Base-by-base conservation (phyloP, 2,113 vertebrate genomes). In the Perca flavescens region DNA sequence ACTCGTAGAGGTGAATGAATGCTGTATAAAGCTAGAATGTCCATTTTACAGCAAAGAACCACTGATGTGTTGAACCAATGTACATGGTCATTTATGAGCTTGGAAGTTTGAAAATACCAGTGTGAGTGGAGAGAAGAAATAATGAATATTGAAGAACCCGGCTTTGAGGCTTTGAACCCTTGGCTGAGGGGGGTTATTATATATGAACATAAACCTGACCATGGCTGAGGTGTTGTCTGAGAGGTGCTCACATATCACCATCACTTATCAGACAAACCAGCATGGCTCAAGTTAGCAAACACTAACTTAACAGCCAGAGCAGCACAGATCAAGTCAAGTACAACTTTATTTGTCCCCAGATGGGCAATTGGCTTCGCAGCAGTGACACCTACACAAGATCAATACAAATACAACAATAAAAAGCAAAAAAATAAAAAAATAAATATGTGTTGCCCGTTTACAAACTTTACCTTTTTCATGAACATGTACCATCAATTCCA, bases 11-110 rank as follows among this genome's bases (percentile, higher is more conserved):
- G 36, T 57, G 34, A 79, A 57, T 21, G 6, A 21, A 53, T 6
- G 22, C 22, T 22, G 22, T 28, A 34, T 67, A 57, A 63, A 52
- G 64, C n/a, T 80, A 7, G 56, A 66, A 71, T 50, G 12, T 36
- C 63, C 12, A 28, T 74, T 86, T 66, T n/a, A 73, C 19, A 47
- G 15, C 50, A 49, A 53, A 57, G 14, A 74, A 53, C 53, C 28
- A 70, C 22, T 61, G 54, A 69, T 16, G 60, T 14, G 0, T 80
- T 65, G 50, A 70, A 28, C 2, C 3, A 13, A n/a, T 31, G 8
- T 17, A 22, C 11, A 56, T 6, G 19, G 31, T 14, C 1, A 8
- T 61, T n/a, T 25, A 22, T 15, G 1, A 43, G 28, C 14, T 11
- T 13, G 17, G 3, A 14, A 10, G 8, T 53, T 15, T 40, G n/a